Base-by-base conservation (phyloP, 2,888 invertebrate species). In the Eilema depressum region DNA sequence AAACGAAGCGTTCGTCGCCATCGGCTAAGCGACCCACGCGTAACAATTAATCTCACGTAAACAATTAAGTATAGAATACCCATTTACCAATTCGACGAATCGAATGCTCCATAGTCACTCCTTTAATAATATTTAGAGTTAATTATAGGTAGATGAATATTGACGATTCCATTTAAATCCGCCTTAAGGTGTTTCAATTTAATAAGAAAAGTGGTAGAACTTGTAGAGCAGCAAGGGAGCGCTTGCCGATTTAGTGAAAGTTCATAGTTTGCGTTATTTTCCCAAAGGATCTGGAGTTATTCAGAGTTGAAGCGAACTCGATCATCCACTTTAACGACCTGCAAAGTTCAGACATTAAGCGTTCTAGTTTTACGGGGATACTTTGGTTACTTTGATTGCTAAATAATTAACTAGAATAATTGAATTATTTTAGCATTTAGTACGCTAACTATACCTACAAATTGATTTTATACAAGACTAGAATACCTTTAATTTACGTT, bases 11-110 rank as follows among this genome's bases (percentile, higher is more conserved):
- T 70, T 53, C 68, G 69, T 75, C 82, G 88, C 87, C 88, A 83
- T 76, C 82, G 88, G 88, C 89, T 78, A 85, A 84, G 86, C 88
- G 80, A 84, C 85, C 83, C 80, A 82, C 81, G 70, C 79, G 80
- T 83, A 85, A 89, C 90, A 89, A 91, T 93, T 92, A 91, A 91
- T 91, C 85, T 89, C 88, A 86, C 88, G 92, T 91, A 91, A 91
- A 92, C 90, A 91, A 92, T 91, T 92, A 41, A 17, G 41, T 41
- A 91, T 88, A 82, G 80, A 83, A 84, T 85, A 87, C 84, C 88
- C 87, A 90, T 92, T 91, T 89, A 59, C 57, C 26, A 59, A 26
- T 11, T 57, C 12, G 10, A 57, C 8, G 57, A 83, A 86, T 85
- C 85, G 82, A 82, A 84, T 79, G 80, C 81, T 82, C 77, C 76